Evolutionary conservation across 2,888 invertebrate species (phyloP).

Genomic region (Stenodera caucasica): DNA sequence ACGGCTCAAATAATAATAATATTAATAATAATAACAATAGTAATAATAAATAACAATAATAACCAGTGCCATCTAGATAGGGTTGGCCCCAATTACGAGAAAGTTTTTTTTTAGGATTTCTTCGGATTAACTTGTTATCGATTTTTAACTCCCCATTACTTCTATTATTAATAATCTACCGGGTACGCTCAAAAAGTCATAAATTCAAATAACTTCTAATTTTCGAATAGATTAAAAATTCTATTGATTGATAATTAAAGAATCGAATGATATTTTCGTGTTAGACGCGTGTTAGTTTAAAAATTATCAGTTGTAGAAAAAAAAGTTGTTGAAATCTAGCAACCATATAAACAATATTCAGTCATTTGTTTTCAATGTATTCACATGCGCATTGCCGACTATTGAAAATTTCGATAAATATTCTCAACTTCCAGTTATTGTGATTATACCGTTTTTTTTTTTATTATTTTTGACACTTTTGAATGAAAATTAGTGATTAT

Average conservation of each 20-base stretch:
- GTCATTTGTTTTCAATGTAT: neutral
- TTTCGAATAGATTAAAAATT: neutral
- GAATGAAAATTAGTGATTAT: neutral
- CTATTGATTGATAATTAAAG: neutral
- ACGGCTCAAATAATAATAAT: neutral
- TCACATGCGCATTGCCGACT: neutral
- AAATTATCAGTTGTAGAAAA: neutral
- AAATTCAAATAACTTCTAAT: neutral
- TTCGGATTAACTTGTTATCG: neutral
- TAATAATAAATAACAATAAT: neutral
- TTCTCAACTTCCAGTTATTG: too few relatives aligned
- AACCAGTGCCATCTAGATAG: neutral
- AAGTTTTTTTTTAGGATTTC: neutral
- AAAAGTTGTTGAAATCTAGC: neutral
- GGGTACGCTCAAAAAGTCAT: too few relatives aligned
- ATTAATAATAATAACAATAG: too few relatives aligned
- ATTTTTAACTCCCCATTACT: neutral
- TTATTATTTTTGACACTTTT: neutral
- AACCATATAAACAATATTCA: neutral
- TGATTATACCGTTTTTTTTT: neutral
- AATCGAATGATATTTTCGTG: neutral
- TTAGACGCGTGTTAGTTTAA: neutral
- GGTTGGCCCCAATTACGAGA: neutral
- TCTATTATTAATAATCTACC: too few relatives aligned
- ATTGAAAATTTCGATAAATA: neutral